Evolutionary conservation across 2,797 vertebrate species (phyloP).

Genomic region (Melanotaenia trifasciata): DNA sequence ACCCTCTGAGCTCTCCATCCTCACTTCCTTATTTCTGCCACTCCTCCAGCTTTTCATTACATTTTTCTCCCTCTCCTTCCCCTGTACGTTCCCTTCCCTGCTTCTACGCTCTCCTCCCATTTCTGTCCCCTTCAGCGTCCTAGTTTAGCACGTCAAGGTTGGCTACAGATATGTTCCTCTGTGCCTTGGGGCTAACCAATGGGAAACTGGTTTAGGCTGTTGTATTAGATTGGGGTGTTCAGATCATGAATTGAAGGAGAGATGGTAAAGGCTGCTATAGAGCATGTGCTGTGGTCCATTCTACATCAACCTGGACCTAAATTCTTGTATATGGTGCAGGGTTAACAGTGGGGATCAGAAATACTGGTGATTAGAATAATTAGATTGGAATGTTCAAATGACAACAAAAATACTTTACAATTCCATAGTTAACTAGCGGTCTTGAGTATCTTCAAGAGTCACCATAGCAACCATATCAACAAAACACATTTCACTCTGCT

Average conservation of each 20-base stretch:
- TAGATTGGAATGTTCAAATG: neutral
- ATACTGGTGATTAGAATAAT: neutral
- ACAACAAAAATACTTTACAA: neutral
- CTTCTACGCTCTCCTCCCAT: conserved; percentile 71
- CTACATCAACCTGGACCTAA: conserved; percentile 15
- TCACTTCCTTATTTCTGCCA: conserved; percentile 74
- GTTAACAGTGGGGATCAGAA: conserved; percentile 2
- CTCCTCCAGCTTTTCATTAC: conserved; percentile 69
- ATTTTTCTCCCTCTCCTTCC: conserved; percentile 13
- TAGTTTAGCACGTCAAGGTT: conserved; percentile 88
- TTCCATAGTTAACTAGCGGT: neutral
- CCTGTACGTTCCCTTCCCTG: conserved; percentile 41
- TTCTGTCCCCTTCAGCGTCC: conserved; percentile 84
- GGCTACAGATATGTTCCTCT: conserved; percentile 83
- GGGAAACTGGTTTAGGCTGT: conserved; percentile 72
- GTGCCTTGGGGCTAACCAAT: conserved; percentile 84
- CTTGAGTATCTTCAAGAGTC: conserved; percentile 9
- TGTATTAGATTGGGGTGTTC: conserved; percentile 74
- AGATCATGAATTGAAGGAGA: conserved; percentile 67
- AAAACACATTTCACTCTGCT: neutral
- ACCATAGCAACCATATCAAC: conserved; percentile 10
- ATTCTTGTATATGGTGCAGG: conserved; percentile 6
- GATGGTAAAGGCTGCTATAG: conserved; percentile 57
- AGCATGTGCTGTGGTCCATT: conserved; percentile 50
- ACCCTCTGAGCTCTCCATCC: conserved; percentile 64